phyloP scores from a whole-genome alignment of 1,140 invertebrate genomes.

The Pomacea maculata region DNA sequence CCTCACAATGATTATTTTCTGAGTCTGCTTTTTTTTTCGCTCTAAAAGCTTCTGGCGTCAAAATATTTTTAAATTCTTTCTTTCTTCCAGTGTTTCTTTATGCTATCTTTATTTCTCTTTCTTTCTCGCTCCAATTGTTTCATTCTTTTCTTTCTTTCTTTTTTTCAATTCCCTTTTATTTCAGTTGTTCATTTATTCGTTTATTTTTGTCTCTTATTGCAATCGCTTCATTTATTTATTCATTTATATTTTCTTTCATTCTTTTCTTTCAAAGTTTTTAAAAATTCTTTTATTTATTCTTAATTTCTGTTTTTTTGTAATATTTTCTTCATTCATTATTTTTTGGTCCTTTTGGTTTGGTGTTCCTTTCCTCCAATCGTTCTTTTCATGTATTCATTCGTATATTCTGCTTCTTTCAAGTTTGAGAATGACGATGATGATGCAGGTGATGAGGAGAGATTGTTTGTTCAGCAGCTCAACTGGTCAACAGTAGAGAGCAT shows the following conservation, averaged over 20 bases:
- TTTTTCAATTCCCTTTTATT: background rate
- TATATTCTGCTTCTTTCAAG: no score
- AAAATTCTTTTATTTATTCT: background rate
- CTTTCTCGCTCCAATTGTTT: background rate
- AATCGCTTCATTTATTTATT: background rate
- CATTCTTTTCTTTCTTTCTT: background rate
- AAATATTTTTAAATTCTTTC: background rate
- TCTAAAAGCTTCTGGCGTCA: no score
- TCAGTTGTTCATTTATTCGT: background rate
- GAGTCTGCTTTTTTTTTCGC: no score
- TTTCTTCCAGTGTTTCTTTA: background rate
- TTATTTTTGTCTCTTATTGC: background rate
- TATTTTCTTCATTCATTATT: background rate
- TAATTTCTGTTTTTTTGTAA: background rate
- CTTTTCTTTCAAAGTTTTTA: background rate
- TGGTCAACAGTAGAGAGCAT: no score
- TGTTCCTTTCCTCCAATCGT: background rate
- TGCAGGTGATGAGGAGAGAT: no score
- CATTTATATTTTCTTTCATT: background rate
- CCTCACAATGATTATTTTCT: no score
- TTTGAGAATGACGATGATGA: no score
- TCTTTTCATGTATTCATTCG: background rate
- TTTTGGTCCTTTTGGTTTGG: background rate
- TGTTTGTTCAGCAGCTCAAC: no score
- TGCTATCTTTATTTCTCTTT: background rate